These are phyloP conservation scores for Gila orcuttii DNA, from an alignment of 2,113 vertebrate species.

Conservation along the genomic window DNA sequence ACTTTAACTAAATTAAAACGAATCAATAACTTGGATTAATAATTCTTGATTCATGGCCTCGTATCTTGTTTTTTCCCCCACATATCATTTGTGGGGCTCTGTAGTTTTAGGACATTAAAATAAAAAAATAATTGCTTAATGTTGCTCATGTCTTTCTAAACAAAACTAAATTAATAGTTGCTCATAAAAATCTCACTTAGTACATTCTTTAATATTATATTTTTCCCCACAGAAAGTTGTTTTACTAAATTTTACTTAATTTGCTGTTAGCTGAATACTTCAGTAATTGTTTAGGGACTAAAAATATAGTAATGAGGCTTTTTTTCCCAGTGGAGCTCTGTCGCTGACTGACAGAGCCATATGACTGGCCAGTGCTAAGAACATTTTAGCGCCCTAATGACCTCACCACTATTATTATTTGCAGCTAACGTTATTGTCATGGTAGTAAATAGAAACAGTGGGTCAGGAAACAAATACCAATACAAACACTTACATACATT, in stretches of 20 bases:
- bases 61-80: neutral
- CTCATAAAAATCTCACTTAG: neutral
- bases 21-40: too few species aligned
- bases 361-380: slow-evolving; percentile 47
- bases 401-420: slow-evolving; percentile 67
- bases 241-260: neutral
- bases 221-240: too few species aligned
- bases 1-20: too few species aligned
- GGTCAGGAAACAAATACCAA: slow-evolving; percentile 46
- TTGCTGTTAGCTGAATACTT: neutral
- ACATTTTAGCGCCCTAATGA: slow-evolving; percentile 58
- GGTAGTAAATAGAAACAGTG: slow-evolving; percentile 57
- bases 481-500: slow-evolving; percentile 6
- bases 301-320: slow-evolving; percentile 9
- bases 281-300: neutral
- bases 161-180: neutral
- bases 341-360: slow-evolving; percentile 51
- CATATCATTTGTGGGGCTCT: neutral
- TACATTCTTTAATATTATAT: neutral
- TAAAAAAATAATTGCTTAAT: neutral
- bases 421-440: slow-evolving; percentile 52
- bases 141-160: neutral
- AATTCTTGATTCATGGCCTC: neutral
- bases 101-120: neutral
- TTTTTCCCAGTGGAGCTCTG: slow-evolving; percentile 46